Base-by-base conservation (phyloP, 2,888 invertebrate species). In the Drosophila eohydei region DNA sequence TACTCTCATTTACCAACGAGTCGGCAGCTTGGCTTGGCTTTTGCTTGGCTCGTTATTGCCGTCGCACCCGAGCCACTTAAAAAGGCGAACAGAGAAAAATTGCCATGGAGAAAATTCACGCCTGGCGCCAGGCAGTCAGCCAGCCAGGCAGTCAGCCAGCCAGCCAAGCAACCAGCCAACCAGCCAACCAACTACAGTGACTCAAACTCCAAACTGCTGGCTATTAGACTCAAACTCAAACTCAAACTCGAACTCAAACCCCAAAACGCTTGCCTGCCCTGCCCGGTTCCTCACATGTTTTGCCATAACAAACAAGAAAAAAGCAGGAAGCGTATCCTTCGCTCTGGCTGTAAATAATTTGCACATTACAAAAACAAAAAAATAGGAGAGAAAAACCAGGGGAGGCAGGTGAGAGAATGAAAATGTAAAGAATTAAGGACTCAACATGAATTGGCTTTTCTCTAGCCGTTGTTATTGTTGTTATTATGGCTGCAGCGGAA, bases 1-100 rank as follows among this genome's bases (percentile, higher is more conserved):
- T 85, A 88, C 88, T 88, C 90, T 82, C 85, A 89, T 85, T 89
- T 89, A 82, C 89, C 74, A 73, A 70, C 59, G 65, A 74, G 74
- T 55, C 59, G 54, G 63, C 44, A 26, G 28, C 54, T 30, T 14
- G 48, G 48, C 48, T 30, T 40, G 54, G 55, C 41, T 63, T 58
- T 69, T 73, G 65, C 55, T 66, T 26, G 65, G 71, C 71, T 73
- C 81, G 69, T 78, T 79, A 81, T 87, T 80, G 88, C 79, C 89
- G 72, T 73, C 71, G 86, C 80, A 70, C 83, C 88, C 86, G 86
- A 78, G 77, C 74, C 88, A 87, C 87, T 87, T 83, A 89, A 87
- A 72, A 68, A 69, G 70, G 61, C 68, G 61, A 72, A 52, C 55
- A 65, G 58, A 72, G 73, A 75, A 75, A 85, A 81, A 88, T 86